These are phyloP conservation scores for Phaedon cochleariae DNA, from an alignment of 2,888 invertebrate genomes.

Conservation along the genomic window DNA sequence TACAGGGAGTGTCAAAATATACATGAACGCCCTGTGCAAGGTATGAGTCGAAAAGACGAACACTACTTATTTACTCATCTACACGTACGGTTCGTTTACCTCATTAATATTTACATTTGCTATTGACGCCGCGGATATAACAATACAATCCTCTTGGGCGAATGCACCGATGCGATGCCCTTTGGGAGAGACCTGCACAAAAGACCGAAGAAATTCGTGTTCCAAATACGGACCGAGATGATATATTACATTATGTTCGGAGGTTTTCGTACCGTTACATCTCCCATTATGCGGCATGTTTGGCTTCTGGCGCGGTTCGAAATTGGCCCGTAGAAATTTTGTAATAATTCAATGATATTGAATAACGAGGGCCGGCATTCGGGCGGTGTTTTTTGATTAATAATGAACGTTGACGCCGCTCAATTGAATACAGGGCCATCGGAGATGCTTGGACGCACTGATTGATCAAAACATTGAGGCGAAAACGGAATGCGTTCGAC, in stretches of 20 bases:
- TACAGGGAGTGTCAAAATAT: no score
- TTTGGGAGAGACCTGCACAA: conserved; percentile 17
- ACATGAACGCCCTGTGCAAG: no score
- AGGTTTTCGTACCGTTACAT: conserved; percentile 24
- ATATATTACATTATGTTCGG: conserved; percentile 12
- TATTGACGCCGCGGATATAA: not conserved
- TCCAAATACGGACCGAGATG: conserved; percentile 26
- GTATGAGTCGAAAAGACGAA: no score
- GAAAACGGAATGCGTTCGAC: not conserved
- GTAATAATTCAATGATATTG: conserved; percentile 25
- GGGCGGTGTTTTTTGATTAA: conserved; percentile 25
- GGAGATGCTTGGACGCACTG: no score
- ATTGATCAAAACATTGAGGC: conserved; percentile 3
- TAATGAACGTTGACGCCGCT: conserved; percentile 23
- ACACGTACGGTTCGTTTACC: not conserved
- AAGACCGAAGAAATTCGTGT: conserved; percentile 22
- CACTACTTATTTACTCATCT: not conserved
- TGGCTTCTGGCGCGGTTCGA: conserved; percentile 25
- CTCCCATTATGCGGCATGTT: conserved; percentile 4
- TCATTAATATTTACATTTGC: not conserved
- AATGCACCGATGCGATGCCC: conserved; percentile 3
- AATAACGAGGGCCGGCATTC: conserved; percentile 16
- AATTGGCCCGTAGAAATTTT: conserved; percentile 30
- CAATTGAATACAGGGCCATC: conserved; percentile 15
- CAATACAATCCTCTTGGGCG: not conserved